Conservation (phyloP, 2,888 invertebrate genomes). For the Conus canariensis region DNA sequence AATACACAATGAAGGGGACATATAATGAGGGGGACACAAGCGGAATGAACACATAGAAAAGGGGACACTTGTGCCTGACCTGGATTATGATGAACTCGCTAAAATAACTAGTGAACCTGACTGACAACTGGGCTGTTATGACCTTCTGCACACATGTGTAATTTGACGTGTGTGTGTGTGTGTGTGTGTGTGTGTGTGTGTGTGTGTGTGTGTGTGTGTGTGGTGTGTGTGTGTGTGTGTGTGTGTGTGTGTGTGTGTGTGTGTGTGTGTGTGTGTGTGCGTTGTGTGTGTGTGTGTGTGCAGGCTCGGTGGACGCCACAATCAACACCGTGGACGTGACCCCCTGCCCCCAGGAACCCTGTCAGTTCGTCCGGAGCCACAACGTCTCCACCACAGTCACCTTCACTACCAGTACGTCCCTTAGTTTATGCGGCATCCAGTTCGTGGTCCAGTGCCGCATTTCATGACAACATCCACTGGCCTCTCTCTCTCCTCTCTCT, state of each 20-base stretch:
- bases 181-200: no score
- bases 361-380: constrained; percentile 36
- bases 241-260: no score
- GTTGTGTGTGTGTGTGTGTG: neutral
- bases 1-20: no score
- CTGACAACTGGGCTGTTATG: no score
- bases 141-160: neutral
- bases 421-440: constrained; percentile 24
- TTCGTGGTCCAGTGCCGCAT: neutral
- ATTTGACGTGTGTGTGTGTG: no score
- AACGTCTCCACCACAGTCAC: constrained; percentile 38
- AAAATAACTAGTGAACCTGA: no score
- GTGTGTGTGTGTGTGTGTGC: no score
- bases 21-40: no score
- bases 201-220: no score
- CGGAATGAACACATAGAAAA: no score
- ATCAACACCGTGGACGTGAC: constrained; percentile 36
- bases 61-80: neutral
- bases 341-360: constrained; percentile 46
- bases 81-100: no score
- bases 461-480: neutral
- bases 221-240: no score
- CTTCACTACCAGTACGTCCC: constrained; percentile 51
- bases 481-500: constrained; percentile 18
- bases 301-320: constrained; percentile 39